Evolutionary conservation across 2,888 invertebrate species (phyloP), one percentile per base, ranked within the genome.

Genomic region (Meliscaeva auricollis): DNA sequence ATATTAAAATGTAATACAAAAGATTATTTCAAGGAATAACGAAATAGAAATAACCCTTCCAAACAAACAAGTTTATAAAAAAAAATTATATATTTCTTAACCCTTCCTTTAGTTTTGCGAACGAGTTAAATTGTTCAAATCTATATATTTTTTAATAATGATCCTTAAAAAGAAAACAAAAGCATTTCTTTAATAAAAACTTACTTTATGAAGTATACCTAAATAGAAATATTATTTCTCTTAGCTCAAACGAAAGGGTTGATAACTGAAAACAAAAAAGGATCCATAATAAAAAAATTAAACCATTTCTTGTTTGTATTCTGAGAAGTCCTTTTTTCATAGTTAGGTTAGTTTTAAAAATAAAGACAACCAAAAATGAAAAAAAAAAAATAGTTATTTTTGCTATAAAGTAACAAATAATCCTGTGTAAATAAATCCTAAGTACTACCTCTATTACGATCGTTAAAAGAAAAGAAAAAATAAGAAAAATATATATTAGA

Each of bases 391-490:
- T 38, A 30, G 66, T 48, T 52, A 69, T 54, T 62, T 64, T 62
- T 56, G 15, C 54, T 72, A 82, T 82, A 77, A 68, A 82, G 38
- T 32, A 82, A 82, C 78, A 68, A 73, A 82, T 73, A 82, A 72
- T 52, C 78, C 77, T 82, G 78, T 77, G 78, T 73, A 82, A 82
- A 82, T 77, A 82, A 73, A 73, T 73, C 82, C 82, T 77, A 73
- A 78, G 82, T 68, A 68, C 52, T 46, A 38, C 60, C 52, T 22
- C 52, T 64, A 38, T 72, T 66, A 5, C 32, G 15, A 44, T 76
- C 44, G 20, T 68, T 46, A 73, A 77, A 73, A 77, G 73, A 72
- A 82, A 77, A 68, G 41, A 44, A 52, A 22, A n/a, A n/a, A n/a
- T n/a, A n/a, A n/a, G n/a, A n/a, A n/a, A 62, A 20, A 30, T 30